Evolutionary conservation across 2,113 vertebrate species (phyloP).

Genomic region (Festucalex cinctus): DNA sequence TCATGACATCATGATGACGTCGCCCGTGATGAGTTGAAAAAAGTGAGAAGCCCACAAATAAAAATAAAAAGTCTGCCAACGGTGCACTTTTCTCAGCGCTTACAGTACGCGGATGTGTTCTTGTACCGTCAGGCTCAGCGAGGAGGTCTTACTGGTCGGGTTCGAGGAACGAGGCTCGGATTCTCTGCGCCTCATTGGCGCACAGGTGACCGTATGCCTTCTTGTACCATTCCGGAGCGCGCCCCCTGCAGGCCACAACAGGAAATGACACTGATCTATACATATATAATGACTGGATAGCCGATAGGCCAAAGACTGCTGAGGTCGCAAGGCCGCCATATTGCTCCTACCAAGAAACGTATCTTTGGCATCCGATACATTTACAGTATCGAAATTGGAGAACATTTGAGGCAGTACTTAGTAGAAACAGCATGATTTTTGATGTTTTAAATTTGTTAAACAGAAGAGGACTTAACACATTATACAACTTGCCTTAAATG

Average conservation of each 20-base stretch:
- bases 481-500: too few relatives aligned
- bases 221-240: constrained; percentile 96
- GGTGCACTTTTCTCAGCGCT: not conserved
- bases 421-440: too few relatives aligned
- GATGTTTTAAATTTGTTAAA: too few relatives aligned
- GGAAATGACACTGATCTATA: constrained; percentile 1
- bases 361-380: too few relatives aligned
- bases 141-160: not conserved
- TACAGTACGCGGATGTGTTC: not conserved
- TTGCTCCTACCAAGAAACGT: too few relatives aligned
- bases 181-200: constrained; percentile 83
- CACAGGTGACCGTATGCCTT: constrained; percentile 91
- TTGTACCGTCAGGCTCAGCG: not conserved
- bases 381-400: too few relatives aligned
- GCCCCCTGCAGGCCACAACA: constrained; percentile 74
- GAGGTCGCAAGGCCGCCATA: too few relatives aligned
- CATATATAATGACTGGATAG: too few relatives aligned
- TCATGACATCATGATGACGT: not conserved
- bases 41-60: not conserved
- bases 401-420: too few relatives aligned
- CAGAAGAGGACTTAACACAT: too few relatives aligned
- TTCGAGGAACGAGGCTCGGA: constrained; percentile 88
- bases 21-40: not conserved
- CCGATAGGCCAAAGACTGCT: too few relatives aligned
- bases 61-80: not conserved